These are phyloP conservation scores for Anorthoa munda DNA, from an alignment of 2,888 invertebrate genomes.

Conservation along the genomic window DNA sequence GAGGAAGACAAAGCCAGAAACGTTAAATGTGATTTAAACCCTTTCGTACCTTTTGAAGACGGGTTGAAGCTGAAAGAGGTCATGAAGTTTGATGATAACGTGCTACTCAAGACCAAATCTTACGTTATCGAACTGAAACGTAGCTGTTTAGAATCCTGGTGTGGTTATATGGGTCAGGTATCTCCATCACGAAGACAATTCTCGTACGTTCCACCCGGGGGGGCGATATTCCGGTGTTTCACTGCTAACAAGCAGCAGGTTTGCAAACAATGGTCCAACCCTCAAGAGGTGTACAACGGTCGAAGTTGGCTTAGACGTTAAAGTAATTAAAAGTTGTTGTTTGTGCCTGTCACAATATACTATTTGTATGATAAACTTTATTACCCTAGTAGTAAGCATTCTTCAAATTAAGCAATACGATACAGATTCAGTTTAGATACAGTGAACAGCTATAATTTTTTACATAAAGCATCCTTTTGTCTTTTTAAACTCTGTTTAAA, in stretches of 20 bases:
- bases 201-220: constrained; percentile 78
- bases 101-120: constrained; percentile 79
- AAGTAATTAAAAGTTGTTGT: neutral
- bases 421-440: no score
- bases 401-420: no score
- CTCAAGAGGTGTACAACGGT: constrained; percentile 67
- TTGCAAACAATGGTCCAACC: constrained; percentile 76
- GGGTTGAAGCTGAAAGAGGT: constrained; percentile 76
- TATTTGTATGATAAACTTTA: constrained; percentile 3
- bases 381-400: no score
- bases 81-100: constrained; percentile 70
- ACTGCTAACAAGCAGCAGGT: constrained; percentile 84
- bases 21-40: constrained; percentile 81
- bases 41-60: constrained; percentile 76
- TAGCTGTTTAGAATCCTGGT: constrained; percentile 79
- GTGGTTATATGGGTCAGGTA: constrained; percentile 79
- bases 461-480: no score
- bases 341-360: neutral
- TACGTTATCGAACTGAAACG: constrained; percentile 74
- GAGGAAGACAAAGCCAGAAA: constrained; percentile 75
- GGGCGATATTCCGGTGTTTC: constrained; percentile 81
- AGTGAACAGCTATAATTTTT: no score
- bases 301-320: constrained; percentile 65
- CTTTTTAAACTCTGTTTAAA: no score
- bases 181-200: constrained; percentile 70